Evolutionary conservation across 30 jellyfish, hydroid and myxozoan species (phyloP), one percentile per base, ranked within the genome.

Genomic region (Aurelia sp.): DNA sequence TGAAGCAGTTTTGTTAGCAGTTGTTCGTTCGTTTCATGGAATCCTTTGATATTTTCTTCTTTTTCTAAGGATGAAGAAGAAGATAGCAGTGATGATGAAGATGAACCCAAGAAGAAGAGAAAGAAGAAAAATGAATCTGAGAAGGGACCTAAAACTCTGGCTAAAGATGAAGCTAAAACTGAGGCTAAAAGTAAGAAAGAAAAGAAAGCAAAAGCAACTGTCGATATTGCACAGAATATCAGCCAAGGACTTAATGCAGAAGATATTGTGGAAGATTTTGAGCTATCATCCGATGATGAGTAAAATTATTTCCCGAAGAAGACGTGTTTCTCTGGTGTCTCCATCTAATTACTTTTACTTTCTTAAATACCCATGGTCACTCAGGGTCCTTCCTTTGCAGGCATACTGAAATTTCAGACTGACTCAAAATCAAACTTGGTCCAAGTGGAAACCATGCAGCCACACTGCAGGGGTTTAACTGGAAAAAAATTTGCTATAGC

Each of bases 181-280:
- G 55, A 44, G 55, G 55, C 35, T n/a, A 18, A n/a, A 59, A 59
- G 16, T n/a, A 59, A 59, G 33, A 59, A 59, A 59, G 69, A 59
- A 6, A n/a, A 59, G 33, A 59, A 59, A 6, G 13, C 69, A 11
- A 59, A 59, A 59, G 0, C 33, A 21, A 30, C 31, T 11, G 69
- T 59, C 13, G 11, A 18, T 15, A 59, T 7, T 44, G 55, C 15
- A 44, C 55, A 44, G 16, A 44, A 44, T 44, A 10, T 10, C 15
- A 44, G 55, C 55, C 55, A 58, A 51, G 84, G 78, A 6, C 51
- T 59, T 21, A 71, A 62, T 20, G 68, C 52, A 12, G 96, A 86
- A 17, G 96, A 86, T 51, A 67, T 75, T 13, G 89, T 86, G 11
- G 79, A 86, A 37, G 96, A 86, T 64, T 76, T 86, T 66, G 89